A percentile compares a stretch with the other conserved stretches of the same genome.
phyloP scores from a whole-genome alignment of 2,888 invertebrate species.

The Cantharis flavilabris region DNA sequence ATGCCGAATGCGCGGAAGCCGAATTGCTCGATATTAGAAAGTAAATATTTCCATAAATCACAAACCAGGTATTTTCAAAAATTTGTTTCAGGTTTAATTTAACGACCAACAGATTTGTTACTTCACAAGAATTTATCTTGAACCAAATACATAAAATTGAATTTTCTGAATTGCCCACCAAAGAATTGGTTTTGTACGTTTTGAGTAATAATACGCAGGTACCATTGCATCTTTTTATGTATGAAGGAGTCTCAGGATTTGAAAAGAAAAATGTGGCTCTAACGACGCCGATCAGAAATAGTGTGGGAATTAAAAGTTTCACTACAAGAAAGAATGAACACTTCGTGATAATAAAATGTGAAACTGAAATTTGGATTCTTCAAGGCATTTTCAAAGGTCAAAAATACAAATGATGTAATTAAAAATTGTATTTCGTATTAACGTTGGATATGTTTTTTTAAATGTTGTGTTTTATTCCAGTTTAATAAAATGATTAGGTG shows the following conservation, averaged over 20 bases:
- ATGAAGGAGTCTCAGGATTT: constrained; percentile 56
- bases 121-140: constrained; percentile 52
- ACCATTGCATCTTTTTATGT: constrained; percentile 54
- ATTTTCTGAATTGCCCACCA: constrained; percentile 52
- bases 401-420: constrained; percentile 15
- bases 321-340: constrained; percentile 39
- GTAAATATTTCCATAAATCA: constrained; percentile 34
- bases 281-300: constrained; percentile 30
- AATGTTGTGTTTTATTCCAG: background rate
- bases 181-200: constrained; percentile 56
- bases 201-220: constrained; percentile 50
- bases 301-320: constrained; percentile 39
- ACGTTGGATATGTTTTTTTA: background rate
- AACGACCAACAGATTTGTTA: constrained; percentile 40
- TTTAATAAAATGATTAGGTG: background rate
- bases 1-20: constrained; percentile 45
- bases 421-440: background rate
- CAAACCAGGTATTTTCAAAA: background rate
- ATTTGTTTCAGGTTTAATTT: constrained; percentile 41
- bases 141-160: constrained; percentile 48
- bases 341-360: constrained; percentile 43
- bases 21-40: constrained; percentile 47
- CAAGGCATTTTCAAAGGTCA: constrained; percentile 47
- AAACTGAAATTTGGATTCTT: constrained; percentile 41
- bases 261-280: constrained; percentile 38